These are phyloP conservation scores for Plotosus lineatus DNA, from an alignment of 2,113 vertebrate genomes.

Conservation along the genomic window DNA sequence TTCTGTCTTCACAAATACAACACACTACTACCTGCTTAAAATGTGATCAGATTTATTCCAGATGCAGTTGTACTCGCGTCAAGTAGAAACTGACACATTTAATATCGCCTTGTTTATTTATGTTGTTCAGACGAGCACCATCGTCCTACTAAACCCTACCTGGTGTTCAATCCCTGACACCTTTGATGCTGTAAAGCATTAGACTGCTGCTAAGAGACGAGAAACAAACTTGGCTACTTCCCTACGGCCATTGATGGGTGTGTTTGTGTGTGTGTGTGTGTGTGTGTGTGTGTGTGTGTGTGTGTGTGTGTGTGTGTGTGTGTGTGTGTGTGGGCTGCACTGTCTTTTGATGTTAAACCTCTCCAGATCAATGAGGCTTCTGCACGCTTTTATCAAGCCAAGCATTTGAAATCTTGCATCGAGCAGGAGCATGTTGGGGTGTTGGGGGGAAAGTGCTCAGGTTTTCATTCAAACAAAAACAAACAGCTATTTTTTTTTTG, in stretches of 20 bases:
- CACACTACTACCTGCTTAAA: not conserved
- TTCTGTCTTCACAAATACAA: not conserved
- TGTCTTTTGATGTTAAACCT: conserved; percentile 57
- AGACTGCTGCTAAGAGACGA: conserved; percentile 28
- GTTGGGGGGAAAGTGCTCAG: conserved; percentile 32
- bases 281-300: conserved; percentile 26
- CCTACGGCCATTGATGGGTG: conserved; percentile 45
- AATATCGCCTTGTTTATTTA: no score
- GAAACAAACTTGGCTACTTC: conserved; percentile 48
- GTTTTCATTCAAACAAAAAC: conserved; percentile 66
- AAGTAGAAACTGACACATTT: not conserved
- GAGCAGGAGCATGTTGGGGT: conserved; percentile 12
- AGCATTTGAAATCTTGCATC: conserved; percentile 4
- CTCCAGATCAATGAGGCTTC: conserved; percentile 55
- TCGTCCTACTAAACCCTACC: not conserved
- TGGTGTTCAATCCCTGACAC: not conserved
- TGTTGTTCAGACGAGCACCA: not conserved
- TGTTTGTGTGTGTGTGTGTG: conserved; percentile 36
- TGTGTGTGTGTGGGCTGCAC: conserved; percentile 30
- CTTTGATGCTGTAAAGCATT: conserved; percentile 4
- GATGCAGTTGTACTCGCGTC: not conserved
- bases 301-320: conserved; percentile 17
- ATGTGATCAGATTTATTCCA: not conserved
- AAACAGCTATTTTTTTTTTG: conserved; percentile 69
- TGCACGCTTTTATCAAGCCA: conserved; percentile 41